Conservation (phyloP, 2,888 invertebrate genomes). For the Euplexia lucipara region DNA sequence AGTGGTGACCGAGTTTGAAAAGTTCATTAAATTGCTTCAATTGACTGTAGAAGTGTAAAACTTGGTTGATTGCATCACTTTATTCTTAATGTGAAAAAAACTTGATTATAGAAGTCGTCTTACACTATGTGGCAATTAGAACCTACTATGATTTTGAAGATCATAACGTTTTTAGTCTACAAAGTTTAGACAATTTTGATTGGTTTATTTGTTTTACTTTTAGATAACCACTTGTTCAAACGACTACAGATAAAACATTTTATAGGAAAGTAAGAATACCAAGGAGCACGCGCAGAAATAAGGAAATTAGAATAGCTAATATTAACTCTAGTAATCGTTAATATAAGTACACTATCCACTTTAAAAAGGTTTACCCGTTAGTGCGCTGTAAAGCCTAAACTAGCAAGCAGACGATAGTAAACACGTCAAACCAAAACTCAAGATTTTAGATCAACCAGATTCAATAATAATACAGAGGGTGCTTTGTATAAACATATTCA, state of each 20-base stretch:
- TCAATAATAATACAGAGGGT: not conserved
- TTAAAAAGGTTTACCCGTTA: too few relatives aligned
- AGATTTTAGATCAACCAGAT: conserved; percentile 2
- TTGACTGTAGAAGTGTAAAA: conserved; percentile 50
- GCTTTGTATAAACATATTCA: conserved; percentile 14
- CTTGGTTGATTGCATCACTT: conserved; percentile 51
- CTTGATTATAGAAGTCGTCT: conserved; percentile 11
- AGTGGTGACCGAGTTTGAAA: conserved; percentile 56
- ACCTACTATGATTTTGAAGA: not conserved
- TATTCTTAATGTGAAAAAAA: conserved; percentile 37
- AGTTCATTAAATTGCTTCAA: conserved; percentile 61
- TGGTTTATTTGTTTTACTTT: too few relatives aligned
- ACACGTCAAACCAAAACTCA: too few relatives aligned
- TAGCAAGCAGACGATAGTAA: too few relatives aligned
- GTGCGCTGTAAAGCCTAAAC: too few relatives aligned
- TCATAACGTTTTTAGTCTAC: not conserved
- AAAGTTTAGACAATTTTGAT: not conserved
- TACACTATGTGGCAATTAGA: not conserved
- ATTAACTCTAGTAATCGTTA: too few relatives aligned
- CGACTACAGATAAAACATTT: too few relatives aligned
- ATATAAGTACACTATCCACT: too few relatives aligned
- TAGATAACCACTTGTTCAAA: too few relatives aligned
- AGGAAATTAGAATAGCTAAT: too few relatives aligned
- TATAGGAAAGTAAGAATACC: too few relatives aligned
- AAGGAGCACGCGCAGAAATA: too few relatives aligned